phyloP scores from a whole-genome alignment of 2,888 invertebrate genomes.

The Syrista parreyssii region DNA sequence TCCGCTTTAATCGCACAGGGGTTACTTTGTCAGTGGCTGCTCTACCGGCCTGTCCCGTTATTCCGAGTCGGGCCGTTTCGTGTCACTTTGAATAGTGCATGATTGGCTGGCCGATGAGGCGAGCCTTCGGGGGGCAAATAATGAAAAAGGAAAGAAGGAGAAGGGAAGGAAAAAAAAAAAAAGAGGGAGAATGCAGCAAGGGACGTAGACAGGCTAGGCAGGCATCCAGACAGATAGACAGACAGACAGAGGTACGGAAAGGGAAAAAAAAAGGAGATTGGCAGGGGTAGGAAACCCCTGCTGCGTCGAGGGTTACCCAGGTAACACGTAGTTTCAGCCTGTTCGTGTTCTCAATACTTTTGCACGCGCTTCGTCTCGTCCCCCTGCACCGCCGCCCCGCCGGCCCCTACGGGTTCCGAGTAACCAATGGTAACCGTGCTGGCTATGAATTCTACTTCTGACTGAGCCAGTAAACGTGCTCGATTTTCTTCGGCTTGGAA shows the following conservation, averaged over 20 bases:
- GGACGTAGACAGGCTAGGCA: not conserved
- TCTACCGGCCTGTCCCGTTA: not conserved
- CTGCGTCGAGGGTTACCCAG: constrained; percentile 51
- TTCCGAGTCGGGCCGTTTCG: constrained; percentile 5
- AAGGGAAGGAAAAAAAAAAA: not conserved
- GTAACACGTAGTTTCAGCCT: constrained; percentile 49
- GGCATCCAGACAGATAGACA: not conserved
- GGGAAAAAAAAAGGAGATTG: not conserved
- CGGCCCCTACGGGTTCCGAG: constrained; percentile 28
- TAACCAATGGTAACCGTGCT: constrained; percentile 54
- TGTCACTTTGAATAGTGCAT: constrained; percentile 56
- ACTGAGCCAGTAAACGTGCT: not conserved
- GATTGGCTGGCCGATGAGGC: constrained; percentile 56
- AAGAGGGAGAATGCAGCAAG: not conserved
- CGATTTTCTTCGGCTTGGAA: not conserved
- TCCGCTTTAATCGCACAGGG: not conserved
- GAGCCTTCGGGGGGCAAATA: constrained; percentile 25
- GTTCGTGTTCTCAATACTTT: not conserved
- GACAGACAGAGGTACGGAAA: constrained; percentile 1
- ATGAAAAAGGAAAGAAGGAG: constrained; percentile 15
- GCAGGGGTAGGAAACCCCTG: constrained; percentile 32
- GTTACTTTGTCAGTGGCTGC: not conserved
- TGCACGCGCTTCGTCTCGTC: not conserved
- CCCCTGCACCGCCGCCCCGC: not conserved
- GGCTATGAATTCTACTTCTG: not conserved